Evolutionary conservation across 2,797 vertebrate genomes (phyloP).

Genomic region (Lemur catta): DNA sequence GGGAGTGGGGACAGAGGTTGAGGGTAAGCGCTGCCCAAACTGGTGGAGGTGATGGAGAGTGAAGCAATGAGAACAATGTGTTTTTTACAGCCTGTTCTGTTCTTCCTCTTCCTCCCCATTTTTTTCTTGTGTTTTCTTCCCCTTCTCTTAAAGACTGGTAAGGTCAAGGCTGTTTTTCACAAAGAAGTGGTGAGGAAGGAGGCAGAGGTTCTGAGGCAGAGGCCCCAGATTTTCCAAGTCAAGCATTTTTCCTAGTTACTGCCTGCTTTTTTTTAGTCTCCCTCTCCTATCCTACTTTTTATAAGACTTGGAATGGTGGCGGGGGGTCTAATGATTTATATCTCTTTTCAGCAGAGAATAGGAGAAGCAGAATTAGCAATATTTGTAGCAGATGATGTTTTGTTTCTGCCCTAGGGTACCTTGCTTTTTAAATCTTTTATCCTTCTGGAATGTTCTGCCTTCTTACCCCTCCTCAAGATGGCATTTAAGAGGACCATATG

Average conservation of each 20-base stretch:
- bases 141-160: neutral
- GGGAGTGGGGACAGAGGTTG: neutral
- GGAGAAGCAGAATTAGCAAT: neutral
- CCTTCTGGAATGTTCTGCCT: constrained; percentile 8
- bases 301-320: neutral
- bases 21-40: neutral
- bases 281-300: neutral
- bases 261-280: neutral
- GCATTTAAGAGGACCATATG: constrained; percentile 29
- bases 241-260: constrained; percentile 32
- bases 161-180: constrained; percentile 43
- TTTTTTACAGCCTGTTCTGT: constrained; percentile 41
- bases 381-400: constrained; percentile 3
- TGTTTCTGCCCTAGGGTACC: constrained; percentile 6
- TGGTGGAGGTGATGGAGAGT: neutral
- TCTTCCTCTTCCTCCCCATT: neutral
- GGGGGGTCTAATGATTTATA: neutral
- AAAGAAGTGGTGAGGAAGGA: neutral
- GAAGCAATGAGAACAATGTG: neutral
- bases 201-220: neutral
- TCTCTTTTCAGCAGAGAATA: neutral
- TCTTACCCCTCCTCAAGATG: constrained; percentile 20
- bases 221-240: neutral
- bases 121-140: neutral
- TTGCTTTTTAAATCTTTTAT: constrained; percentile 52